Conservation (phyloP, 2,113 vertebrate genomes). For the Cyrtonyx montezumae region DNA sequence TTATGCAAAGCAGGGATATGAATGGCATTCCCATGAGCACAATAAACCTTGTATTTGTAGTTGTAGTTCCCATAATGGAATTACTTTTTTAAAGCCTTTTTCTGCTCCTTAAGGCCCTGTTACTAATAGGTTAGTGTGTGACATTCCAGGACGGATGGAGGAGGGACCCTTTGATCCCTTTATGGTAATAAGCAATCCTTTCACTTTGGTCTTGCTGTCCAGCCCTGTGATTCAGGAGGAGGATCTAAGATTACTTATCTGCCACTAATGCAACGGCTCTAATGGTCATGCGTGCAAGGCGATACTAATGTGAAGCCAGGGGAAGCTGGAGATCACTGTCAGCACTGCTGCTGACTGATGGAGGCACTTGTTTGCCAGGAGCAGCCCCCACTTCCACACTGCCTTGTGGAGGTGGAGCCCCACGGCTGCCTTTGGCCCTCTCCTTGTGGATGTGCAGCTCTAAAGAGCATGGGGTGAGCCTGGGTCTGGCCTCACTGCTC, state of each 20-base stretch:
- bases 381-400: not conserved
- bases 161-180: not conserved
- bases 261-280: rapidly evolving
- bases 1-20: not conserved
- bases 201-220: not conserved
- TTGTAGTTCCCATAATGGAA: not conserved
- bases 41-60: not conserved
- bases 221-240: not conserved
- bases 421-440: not conserved
- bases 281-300: rapidly evolving
- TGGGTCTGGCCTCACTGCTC: rapidly evolving
- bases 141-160: not conserved
- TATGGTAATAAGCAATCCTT: not conserved
- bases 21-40: not conserved
- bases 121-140: not conserved
- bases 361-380: rapidly evolving
- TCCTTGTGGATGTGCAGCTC: not conserved
- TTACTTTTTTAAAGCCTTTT: not conserved
- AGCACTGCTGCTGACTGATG: not conserved
- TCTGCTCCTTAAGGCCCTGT: not conserved
- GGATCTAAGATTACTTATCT: not conserved
- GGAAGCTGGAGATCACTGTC: not conserved
- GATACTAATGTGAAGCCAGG: not conserved
- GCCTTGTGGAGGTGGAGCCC: not conserved
- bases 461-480: not conserved